Percentiles rank a stretch among this genome's conserved stretches.
Conservation (phyloP, 2,888 invertebrate species). For the Saturnia pavonia region DNA sequence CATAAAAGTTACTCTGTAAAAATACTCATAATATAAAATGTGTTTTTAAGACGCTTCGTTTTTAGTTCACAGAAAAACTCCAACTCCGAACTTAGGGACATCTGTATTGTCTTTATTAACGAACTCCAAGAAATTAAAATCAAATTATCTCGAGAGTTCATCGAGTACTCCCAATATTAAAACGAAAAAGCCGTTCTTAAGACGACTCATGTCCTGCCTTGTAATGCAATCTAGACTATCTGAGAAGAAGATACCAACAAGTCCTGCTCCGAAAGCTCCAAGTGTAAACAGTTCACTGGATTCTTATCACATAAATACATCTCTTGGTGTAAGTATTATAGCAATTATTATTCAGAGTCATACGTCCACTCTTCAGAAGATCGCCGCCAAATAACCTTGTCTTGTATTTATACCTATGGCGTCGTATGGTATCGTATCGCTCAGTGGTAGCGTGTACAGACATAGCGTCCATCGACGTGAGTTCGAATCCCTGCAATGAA, state of each 20-base stretch:
- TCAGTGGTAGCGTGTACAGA: too few relatives aligned
- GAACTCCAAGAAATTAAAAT: conserved; percentile 36
- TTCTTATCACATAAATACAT: conserved; percentile 66
- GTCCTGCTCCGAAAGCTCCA: conserved; percentile 25
- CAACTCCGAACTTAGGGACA: conserved; percentile 66
- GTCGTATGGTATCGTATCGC: too few relatives aligned
- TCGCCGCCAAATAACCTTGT: too few relatives aligned
- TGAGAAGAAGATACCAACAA: conserved; percentile 34
- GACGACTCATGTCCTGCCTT: conserved; percentile 64
- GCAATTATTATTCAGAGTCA: not conserved
- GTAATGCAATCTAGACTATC: conserved; percentile 55
- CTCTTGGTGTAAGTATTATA: conserved; percentile 58
- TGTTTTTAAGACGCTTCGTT: conserved; percentile 17
- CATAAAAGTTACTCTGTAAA: too few relatives aligned
- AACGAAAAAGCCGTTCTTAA: conserved; percentile 58
- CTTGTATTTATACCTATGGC: too few relatives aligned
- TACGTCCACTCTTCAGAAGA: too few relatives aligned
- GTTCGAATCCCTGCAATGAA: too few relatives aligned
- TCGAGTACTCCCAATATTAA: conserved; percentile 37
- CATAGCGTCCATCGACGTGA: too few relatives aligned
- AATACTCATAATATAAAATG: not conserved
- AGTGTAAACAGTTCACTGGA: conserved; percentile 55
- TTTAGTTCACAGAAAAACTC: conserved; percentile 54
- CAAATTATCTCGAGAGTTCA: conserved; percentile 32
- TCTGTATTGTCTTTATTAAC: conserved; percentile 56